Conservation (phyloP, 1,140 invertebrate species). For the Drosophila sulfurigaster region DNA sequence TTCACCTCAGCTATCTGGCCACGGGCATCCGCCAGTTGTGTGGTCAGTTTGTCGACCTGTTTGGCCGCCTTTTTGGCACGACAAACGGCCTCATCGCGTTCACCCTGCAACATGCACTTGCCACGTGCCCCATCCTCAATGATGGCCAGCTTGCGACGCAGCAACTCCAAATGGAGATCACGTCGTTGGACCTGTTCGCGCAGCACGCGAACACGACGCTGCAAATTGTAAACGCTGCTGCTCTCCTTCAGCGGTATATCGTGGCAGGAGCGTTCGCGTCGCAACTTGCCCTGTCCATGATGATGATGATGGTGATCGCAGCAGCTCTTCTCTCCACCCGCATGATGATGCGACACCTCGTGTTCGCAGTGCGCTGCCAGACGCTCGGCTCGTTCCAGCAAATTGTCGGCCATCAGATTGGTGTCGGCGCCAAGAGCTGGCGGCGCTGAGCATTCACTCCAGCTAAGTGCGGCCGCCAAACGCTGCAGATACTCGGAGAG, state of each 20-base stretch:
- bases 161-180: constrained; percentile 95
- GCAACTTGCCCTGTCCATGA: constrained; percentile 85
- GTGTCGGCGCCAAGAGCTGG: constrained; percentile 90
- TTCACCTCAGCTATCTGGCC: constrained; percentile 91
- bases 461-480: constrained; percentile 87
- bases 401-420: constrained; percentile 91
- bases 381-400: constrained; percentile 91
- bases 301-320: constrained; percentile 57
- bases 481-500: constrained; percentile 86
- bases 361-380: constrained; percentile 89
- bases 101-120: constrained; percentile 88
- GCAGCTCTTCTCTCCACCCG: constrained; percentile 68
- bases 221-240: constrained; percentile 93
- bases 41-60: constrained; percentile 90
- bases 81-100: constrained; percentile 91
- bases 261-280: constrained; percentile 90
- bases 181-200: constrained; percentile 95
- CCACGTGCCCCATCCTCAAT: constrained; percentile 91
- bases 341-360: constrained; percentile 30
- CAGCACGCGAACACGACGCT: constrained; percentile 91
- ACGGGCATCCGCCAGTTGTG: constrained; percentile 90
- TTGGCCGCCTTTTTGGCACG: constrained; percentile 91
- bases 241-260: constrained; percentile 89
- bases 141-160: constrained; percentile 93
- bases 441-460: constrained; percentile 76